A percentile compares a stretch with the other conserved stretches of the same genome.
Conservation (phyloP, 2,113 vertebrate species). For the Cariama cristata region DNA sequence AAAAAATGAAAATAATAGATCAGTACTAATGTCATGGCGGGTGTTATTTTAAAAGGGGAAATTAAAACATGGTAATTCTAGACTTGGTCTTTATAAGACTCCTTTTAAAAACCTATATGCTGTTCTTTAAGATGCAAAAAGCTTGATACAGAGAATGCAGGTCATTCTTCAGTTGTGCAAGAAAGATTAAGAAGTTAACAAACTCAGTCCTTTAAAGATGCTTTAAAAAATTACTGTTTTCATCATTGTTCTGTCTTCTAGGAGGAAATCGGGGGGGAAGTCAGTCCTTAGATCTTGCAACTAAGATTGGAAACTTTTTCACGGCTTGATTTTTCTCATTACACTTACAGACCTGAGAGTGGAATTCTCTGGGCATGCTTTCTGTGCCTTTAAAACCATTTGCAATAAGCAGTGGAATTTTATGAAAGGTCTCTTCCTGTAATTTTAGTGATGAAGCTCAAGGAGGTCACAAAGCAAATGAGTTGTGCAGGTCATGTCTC, state of each 20-base stretch:
- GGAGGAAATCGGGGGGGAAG: not conserved
- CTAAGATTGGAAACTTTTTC: not conserved
- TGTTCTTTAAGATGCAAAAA: not conserved
- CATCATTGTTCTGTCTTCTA: not conserved
- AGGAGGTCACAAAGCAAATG: not conserved
- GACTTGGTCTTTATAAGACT: not conserved
- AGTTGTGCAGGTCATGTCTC: not conserved
- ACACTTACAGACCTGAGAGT: not conserved
- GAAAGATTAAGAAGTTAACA: slow-evolving; percentile 22
- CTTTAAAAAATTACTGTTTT: slow-evolving; percentile 21
- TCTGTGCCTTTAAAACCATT: not conserved
- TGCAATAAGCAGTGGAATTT: not conserved
- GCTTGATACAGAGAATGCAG: not conserved
- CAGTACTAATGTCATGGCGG: not conserved
- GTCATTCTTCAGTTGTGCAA: not conserved
- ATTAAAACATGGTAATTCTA: not conserved
- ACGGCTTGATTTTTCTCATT: not conserved
- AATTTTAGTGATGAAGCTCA: not conserved
- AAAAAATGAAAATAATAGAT: not conserved
- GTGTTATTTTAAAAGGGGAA: not conserved
- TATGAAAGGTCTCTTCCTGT: not conserved
- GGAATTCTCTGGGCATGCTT: not conserved
- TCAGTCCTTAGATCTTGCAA: not conserved
- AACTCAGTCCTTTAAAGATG: not conserved
- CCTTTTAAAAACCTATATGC: not conserved